Base-by-base conservation (phyloP, 2,888 invertebrate genomes). In the Pterobdella sp. region DNA sequence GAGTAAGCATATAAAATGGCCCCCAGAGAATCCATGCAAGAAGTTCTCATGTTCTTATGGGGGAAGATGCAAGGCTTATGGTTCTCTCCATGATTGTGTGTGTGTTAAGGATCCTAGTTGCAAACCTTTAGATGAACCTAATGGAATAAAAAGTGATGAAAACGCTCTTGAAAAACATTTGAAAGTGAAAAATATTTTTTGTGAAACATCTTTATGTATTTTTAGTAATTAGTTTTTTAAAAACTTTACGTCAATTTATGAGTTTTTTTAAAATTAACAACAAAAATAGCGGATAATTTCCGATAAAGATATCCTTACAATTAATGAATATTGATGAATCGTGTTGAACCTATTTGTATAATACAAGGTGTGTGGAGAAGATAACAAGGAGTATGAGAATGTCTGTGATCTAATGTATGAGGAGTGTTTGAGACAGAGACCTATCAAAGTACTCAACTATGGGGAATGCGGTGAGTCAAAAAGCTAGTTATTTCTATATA, bases 401-500 rank as follows among this genome's bases (percentile, higher is more conserved):
- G 18, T 63, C 1, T 71, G 71, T 52, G 60, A 71, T 14, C 63
- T 71, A n/a, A 34, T 22, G 36, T 26, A 60, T n/a, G 32, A 37
- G 63, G 31, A 60, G 63, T 71, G 71, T 34, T 18, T 71, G 35
- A 14, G 36, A 60, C 71, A 71, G 22, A 32, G n/a, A 32, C 22
- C 29, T 31, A 71, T 71, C 71, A 63, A 52, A 1, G 71, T 71
- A 18, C 29, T 18, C 3, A 34, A 36, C 29, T 32, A 63, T 26
- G 71, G 71, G 63, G 34, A 32, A 22, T 71, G 71, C 26, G 71
- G 71, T 71, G 2, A n/a, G 67, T n/a, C n/a, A n/a, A n/a, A n/a
- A n/a, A n/a, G n/a, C n/a, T n/a, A n/a, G n/a, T n/a, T n/a, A n/a
- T n/a, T n/a, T n/a, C n/a, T n/a, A n/a, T n/a, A n/a, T n/a, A n/a